A percentile compares a stretch with the other conserved stretches of the same genome.
phyloP scores from a whole-genome alignment of 2,113 vertebrate genomes.

The Cebus imitator region DNA sequence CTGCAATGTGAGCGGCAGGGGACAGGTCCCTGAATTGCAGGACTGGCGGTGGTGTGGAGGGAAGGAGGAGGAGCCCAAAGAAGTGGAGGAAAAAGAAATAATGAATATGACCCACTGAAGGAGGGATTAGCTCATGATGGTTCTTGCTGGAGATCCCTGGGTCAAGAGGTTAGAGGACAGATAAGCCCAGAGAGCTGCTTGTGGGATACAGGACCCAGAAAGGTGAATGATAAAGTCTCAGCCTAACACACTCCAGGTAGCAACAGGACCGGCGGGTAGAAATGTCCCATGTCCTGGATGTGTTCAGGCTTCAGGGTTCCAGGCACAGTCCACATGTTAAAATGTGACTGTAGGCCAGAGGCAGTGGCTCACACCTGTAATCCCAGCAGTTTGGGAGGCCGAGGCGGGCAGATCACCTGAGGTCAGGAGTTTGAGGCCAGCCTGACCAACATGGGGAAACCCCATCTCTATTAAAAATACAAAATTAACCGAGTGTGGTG shows the following conservation, averaged over 20 bases:
- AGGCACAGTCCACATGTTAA: neutral
- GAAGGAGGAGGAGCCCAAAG: neutral
- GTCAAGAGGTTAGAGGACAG: neutral
- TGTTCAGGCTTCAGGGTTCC: neutral
- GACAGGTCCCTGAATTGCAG: neutral
- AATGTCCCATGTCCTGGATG: fast-evolving
- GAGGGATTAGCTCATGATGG: neutral
- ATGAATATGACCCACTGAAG: fast-evolving
- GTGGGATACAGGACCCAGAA: fast-evolving
- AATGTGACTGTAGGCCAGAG: too few species aligned
- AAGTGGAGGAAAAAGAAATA: neutral
- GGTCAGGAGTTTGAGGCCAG: too few species aligned
- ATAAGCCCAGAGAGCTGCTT: fast-evolving
- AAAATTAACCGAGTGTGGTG: too few species aligned
- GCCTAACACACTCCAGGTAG: fast-evolving
- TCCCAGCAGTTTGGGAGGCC: too few species aligned
- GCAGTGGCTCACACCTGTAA: too few species aligned
- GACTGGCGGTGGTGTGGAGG: too few species aligned
- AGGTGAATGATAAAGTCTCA: fast-evolving
- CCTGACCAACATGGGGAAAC: too few species aligned
- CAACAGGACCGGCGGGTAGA: too few species aligned
- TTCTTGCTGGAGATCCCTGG: neutral
- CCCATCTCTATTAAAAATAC: too few species aligned
- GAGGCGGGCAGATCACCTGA: too few species aligned
- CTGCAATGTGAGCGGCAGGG: neutral